Evolutionary conservation across 1,140 invertebrate species (phyloP).

Genomic region (Drosophila kanapiae): DNA sequence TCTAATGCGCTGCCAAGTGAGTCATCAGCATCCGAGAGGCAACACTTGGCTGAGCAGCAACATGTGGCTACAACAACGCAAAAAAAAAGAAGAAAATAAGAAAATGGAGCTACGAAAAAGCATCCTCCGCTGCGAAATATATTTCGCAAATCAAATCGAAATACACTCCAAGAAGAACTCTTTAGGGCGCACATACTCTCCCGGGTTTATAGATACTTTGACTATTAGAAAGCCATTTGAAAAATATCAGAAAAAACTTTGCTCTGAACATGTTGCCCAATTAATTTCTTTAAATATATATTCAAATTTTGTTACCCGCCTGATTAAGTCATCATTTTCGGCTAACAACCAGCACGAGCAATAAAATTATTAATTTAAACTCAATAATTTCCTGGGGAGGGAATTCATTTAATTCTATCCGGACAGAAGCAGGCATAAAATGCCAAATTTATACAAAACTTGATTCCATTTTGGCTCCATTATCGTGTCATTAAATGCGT

Average conservation of each 20-base stretch:
- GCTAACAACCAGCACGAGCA: not conserved
- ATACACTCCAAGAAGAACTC: not conserved
- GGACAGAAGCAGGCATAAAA: conserved; percentile 3
- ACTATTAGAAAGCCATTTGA: not conserved
- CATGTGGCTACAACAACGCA: conserved; percentile 33
- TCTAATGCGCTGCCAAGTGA: conserved; percentile 65
- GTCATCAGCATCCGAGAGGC: conserved; percentile 48
- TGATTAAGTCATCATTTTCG: conserved; percentile 16
- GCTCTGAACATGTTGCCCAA: not conserved
- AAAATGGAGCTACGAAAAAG: not conserved
- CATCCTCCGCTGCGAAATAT: conserved; percentile 14
- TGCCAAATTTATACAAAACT: conserved; percentile 20
- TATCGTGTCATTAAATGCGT: conserved; percentile 17
- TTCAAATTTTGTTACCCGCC: not conserved
- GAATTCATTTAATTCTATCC: conserved; percentile 10
- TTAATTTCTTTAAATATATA: not conserved
- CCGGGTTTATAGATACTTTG: not conserved
- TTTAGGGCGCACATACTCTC: not conserved
- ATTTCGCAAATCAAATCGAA: not conserved
- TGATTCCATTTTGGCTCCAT: conserved; percentile 22
- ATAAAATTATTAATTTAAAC: conserved; percentile 38
- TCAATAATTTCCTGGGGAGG: not conserved
- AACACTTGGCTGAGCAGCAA: conserved; percentile 26
- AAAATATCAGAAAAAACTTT: not conserved
- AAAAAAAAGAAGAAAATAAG: too few species aligned